Evolutionary conservation across 1,140 invertebrate species (phyloP).

Genomic region (Thaumetopoea pityocampa): DNA sequence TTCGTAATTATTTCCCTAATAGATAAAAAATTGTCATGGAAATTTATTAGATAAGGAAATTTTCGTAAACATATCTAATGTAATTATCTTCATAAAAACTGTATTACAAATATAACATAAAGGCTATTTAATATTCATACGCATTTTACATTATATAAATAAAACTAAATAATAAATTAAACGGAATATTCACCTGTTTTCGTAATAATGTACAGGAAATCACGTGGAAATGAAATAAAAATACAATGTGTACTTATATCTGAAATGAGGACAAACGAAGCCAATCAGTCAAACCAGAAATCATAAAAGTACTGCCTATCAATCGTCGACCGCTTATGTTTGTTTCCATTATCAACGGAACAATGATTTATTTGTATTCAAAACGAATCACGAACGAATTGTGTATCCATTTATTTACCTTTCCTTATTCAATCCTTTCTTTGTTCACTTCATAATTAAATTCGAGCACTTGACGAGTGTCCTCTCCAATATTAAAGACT

Average conservation of each 20-base stretch:
- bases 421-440: constrained; percentile 51
- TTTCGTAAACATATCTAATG: background rate
- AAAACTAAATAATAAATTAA: background rate
- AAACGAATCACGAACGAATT: background rate
- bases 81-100: background rate
- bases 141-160: background rate
- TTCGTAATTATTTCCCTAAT: no score
- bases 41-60: background rate
- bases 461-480: constrained; percentile 52
- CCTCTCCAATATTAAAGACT: constrained; percentile 25
- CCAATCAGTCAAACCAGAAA: constrained; percentile 6
- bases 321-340: constrained; percentile 2
- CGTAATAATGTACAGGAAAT: background rate
- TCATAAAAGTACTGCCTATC: constrained; percentile 8
- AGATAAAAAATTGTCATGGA: background rate
- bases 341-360: constrained; percentile 15
- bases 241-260: background rate
- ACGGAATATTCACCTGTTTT: background rate
- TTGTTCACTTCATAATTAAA: constrained; percentile 66
- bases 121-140: background rate
- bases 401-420: constrained; percentile 38
- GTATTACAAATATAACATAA: background rate
- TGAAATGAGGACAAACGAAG: constrained; percentile 6
- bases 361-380: constrained; percentile 1
- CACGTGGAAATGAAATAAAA: constrained; percentile 1